Conservation (phyloP, 2,113 vertebrate genomes). For the Xiphias gladius region DNA sequence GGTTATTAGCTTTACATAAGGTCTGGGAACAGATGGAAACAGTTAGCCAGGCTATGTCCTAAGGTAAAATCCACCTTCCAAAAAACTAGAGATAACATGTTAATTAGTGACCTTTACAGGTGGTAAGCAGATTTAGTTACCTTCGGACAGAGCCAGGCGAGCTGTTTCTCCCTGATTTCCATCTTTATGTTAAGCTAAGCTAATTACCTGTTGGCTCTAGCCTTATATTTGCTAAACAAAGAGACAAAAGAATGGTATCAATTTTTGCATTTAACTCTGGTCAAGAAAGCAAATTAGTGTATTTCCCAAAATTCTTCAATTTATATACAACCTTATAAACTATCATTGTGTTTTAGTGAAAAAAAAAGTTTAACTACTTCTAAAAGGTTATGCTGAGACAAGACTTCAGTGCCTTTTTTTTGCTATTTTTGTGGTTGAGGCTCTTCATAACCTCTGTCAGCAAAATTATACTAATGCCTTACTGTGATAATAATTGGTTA, state of each 20-base stretch:
- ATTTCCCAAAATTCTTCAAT: neutral
- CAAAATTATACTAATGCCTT: neutral
- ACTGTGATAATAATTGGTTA: slow-evolving; percentile 24
- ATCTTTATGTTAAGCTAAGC: no score
- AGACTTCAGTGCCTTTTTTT: neutral
- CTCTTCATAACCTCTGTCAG: slow-evolving; percentile 24
- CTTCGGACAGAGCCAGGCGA: no score
- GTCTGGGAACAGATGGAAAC: no score
- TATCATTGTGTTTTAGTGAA: neutral
- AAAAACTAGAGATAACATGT: no score
- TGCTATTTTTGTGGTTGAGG: neutral
- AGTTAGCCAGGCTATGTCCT: no score
- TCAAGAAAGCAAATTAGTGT: neutral
- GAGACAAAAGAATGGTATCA: neutral
- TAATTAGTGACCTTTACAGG: no score
- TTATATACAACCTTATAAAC: neutral
- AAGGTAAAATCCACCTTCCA: no score
- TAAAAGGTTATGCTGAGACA: neutral
- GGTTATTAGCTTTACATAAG: no score
- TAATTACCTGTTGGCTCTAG: neutral
- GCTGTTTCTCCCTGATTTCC: no score
- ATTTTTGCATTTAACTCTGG: neutral
- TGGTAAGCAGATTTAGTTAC: no score
- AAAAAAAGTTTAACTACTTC: neutral
- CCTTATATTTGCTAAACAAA: neutral